A percentile compares a stretch with the other conserved stretches of the same genome.
Conservation (phyloP, 2,113 vertebrate species). For the Silurus meridionalis region DNA sequence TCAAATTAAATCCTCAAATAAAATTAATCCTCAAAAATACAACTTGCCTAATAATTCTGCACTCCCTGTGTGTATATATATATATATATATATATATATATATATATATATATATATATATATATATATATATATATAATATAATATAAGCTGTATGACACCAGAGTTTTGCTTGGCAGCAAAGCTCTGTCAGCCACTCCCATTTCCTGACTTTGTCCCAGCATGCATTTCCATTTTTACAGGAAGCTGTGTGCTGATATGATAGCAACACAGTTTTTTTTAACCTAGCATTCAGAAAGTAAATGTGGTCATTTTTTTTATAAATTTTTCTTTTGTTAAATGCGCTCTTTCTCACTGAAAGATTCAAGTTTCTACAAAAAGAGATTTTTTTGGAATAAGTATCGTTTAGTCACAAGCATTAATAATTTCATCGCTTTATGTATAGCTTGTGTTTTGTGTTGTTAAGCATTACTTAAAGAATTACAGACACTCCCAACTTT, state of each 20-base stretch:
- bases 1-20: no score
- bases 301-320: not conserved
- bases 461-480: not conserved
- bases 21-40: no score
- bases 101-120: no score
- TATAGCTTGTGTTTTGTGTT: not conserved
- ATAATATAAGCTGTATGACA: not conserved
- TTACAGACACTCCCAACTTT: not conserved
- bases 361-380: not conserved
- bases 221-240: constrained; percentile 23
- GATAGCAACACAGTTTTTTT: not conserved
- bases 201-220: constrained; percentile 49
- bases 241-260: constrained; percentile 34
- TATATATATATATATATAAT: no score
- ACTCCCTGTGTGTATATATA: no score
- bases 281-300: not conserved
- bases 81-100: no score
- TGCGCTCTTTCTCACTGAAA: not conserved
- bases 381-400: not conserved
- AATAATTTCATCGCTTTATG: not conserved
- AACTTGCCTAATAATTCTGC: no score
- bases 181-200: not conserved
- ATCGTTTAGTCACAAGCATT: not conserved
- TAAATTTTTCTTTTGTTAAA: not conserved
- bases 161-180: constrained; percentile 9